Evolutionary conservation across 53 echinoderm and acorn worm species (phyloP).

Genomic region (Crossaster papposus): DNA sequence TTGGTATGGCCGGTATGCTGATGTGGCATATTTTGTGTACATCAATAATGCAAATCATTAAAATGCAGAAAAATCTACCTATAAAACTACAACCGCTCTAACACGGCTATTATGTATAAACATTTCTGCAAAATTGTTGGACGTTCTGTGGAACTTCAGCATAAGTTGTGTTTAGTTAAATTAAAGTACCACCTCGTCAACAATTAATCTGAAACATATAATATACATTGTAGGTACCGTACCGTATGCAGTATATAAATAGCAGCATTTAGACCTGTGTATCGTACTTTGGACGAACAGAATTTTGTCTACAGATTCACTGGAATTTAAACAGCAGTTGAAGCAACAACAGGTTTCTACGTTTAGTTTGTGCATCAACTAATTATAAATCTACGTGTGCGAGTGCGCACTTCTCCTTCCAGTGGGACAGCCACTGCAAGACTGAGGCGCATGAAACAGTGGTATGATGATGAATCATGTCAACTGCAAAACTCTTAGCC

Average conservation of each 20-base stretch:
- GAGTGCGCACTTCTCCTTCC: not conserved
- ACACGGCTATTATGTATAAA: not conserved
- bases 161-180: not conserved
- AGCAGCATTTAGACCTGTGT: too few relatives aligned
- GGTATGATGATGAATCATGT: not conserved
- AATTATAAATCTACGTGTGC: not conserved
- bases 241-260: too few relatives aligned
- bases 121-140: not conserved
- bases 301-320: not conserved
- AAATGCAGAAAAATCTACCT: not conserved
- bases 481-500: not conserved
- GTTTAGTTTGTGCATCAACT: not conserved
- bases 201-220: not conserved
- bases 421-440: not conserved
- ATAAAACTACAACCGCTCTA: not conserved
- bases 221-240: too few relatives aligned
- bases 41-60: not conserved
- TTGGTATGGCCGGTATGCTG: not conserved
- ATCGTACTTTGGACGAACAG: too few relatives aligned
- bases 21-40: not conserved
- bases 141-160: not conserved
- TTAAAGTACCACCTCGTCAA: not conserved
- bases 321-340: not conserved
- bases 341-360: not conserved
- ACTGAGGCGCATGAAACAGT: not conserved